These are phyloP conservation scores for Poeciliopsis turrubarensis DNA, from an alignment of 2,113 vertebrate species.

Conservation along the genomic window DNA sequence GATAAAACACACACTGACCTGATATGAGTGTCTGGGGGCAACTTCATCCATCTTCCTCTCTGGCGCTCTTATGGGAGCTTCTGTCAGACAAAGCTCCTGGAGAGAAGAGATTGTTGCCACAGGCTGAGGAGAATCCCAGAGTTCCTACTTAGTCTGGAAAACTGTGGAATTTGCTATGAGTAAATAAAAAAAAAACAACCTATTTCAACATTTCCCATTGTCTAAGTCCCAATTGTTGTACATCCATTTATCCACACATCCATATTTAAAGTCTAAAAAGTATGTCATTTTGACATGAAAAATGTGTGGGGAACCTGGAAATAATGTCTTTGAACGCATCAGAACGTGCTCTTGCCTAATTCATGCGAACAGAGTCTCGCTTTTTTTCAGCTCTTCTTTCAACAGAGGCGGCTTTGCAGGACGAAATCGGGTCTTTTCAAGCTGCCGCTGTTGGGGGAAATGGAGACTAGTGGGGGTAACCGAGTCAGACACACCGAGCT, in stretches of 20 bases:
- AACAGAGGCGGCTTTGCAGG: background rate
- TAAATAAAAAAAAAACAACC: background rate
- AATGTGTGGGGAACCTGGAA: background rate
- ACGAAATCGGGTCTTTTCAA: conserved; percentile 18
- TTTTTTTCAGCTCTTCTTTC: conserved; percentile 33
- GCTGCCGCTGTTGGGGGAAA: conserved; percentile 14
- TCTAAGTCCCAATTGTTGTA: no score
- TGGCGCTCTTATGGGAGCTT: conserved; percentile 75
- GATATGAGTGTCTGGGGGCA: conserved; percentile 81
- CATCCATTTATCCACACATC: no score
- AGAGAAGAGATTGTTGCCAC: conserved; percentile 74
- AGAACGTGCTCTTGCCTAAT: conserved; percentile 38
- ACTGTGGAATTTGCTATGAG: background rate
- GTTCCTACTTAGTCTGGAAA: background rate
- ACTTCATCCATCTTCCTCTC: conserved; percentile 79
- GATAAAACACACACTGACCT: conserved; percentile 80
- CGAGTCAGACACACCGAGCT: conserved; percentile 38
- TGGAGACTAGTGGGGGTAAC: conserved; percentile 14
- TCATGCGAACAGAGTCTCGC: conserved; percentile 25
- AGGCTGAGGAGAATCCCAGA: conserved; percentile 65
- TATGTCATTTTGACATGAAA: background rate
- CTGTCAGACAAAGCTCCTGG: conserved; percentile 74
- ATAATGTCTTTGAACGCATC: background rate
- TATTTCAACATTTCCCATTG: no score
- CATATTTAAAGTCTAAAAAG: background rate